Percentiles rank a stretch among this genome's conserved stretches.
Evolutionary conservation across 2,113 vertebrate species (phyloP).

Genomic region (Lanius collurio): DNA sequence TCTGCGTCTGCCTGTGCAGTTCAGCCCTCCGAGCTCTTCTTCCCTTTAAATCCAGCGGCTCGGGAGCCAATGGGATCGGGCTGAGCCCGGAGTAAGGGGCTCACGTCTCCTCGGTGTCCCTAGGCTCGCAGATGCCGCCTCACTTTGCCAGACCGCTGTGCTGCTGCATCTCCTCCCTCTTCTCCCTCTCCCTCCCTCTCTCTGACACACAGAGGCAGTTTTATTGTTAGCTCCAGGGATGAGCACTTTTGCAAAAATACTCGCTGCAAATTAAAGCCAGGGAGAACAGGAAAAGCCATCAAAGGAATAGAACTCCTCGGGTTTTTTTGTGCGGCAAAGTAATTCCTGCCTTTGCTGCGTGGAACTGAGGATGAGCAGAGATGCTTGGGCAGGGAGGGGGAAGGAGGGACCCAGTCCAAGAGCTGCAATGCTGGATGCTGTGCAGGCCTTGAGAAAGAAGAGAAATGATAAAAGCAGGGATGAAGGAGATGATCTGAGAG

Average conservation of each 20-base stretch:
- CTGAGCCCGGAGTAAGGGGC: slow-evolving; percentile 4
- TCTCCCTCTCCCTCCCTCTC: background rate
- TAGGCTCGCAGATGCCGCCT: background rate
- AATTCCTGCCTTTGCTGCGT: background rate
- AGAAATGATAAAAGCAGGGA: background rate
- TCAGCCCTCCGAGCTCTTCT: background rate
- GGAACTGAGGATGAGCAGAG: background rate
- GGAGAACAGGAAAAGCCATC: background rate
- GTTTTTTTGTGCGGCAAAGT: background rate
- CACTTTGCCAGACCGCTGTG: background rate
- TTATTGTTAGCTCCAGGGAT: slow-evolving; percentile 9
- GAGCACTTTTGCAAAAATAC: background rate
- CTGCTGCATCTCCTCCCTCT: slow-evolving; percentile 10
- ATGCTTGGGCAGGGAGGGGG: background rate
- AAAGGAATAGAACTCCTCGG: background rate
- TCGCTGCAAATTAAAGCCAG: background rate
- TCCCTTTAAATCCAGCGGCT: slow-evolving; percentile 25
- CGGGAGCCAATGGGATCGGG: slow-evolving; percentile 48
- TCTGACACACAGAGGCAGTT: background rate
- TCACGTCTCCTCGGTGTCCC: background rate
- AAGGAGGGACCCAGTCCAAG: background rate
- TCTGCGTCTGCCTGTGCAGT: background rate
- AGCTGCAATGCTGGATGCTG: background rate
- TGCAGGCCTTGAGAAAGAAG: background rate
- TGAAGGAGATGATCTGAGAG: background rate